Conservation (phyloP, 2,888 invertebrate genomes). For the Crematogaster levior region DNA sequence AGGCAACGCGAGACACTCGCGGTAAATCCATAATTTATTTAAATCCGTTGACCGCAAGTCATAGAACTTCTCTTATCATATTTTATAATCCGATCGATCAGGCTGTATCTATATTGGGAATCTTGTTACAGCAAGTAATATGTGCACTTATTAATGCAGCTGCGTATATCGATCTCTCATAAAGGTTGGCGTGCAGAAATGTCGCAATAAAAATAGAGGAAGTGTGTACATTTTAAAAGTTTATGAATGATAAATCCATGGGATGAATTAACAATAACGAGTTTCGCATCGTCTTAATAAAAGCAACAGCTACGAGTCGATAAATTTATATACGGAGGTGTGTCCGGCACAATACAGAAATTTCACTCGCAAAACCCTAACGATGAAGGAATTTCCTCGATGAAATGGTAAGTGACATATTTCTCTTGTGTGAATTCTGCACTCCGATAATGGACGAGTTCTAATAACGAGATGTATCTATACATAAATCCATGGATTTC, state of each 20-base stretch:
- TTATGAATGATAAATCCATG: neutral
- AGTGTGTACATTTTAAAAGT: neutral
- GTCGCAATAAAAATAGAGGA: constrained; percentile 11
- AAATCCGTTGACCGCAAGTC: neutral
- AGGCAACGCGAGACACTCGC: neutral
- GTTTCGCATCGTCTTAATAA: constrained; percentile 5
- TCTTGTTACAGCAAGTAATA: neutral
- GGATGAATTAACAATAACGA: constrained; percentile 1
- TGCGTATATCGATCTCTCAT: constrained; percentile 2
- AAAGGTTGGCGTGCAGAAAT: neutral
- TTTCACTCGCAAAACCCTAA: constrained; percentile 26
- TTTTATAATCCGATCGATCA: constrained; percentile 7
- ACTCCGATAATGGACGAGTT: constrained; percentile 16
- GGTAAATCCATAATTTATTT: neutral
- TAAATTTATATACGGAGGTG: constrained; percentile 16
- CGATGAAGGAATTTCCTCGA: neutral
- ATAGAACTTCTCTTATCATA: neutral
- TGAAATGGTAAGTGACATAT: neutral
- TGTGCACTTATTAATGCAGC: neutral
- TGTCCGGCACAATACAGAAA: neutral
- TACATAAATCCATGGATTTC: neutral
- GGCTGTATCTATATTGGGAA: neutral
- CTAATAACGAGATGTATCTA: neutral
- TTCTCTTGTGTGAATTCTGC: neutral
- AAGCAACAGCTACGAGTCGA: constrained; percentile 9